Evolutionary conservation across 1,140 invertebrate species (phyloP), one percentile per base, ranked within the genome.

Genomic region (Bemisia tabaci): DNA sequence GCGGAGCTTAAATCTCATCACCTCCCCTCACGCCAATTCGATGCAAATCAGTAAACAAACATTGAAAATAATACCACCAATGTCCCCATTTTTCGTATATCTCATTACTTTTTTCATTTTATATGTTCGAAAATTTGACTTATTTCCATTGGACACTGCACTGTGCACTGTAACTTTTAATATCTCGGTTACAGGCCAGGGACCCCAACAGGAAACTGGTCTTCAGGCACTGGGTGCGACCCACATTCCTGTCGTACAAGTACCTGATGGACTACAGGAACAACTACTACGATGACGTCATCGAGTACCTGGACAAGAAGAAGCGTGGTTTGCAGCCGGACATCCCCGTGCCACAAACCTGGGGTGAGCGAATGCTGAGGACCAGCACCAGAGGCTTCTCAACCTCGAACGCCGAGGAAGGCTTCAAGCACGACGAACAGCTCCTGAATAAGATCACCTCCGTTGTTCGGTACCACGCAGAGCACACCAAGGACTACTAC

Each of bases 281-380:
- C 76, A 89, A 88, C 76, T 91, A 91, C 75, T 91, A 91, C 75
- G 82, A 90, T 73, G 88, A 90, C 72, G 82, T 89, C 27, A 89
- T 91, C 73, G 86, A 88, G 71, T 91, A 86, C 76, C 78, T 91
- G 75, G 85, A 91, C 74, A 84, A 85, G 73, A 82, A 87, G 63
- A 83, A 86, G 73, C 81, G 80, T 69, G 88, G 89, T 2, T 74
- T 87, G 33, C 75, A 76, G 0, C 80, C 84, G 22, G 88, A 90
- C 66, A 81, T 82, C 39, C 89, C 88, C 2, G 80, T 83, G 63
- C 82, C 88, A 5, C 84, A 90, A 75, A 89, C 88, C 60, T 91
- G 88, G 89, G 83, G 85, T 25, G 89, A 91, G 75, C 82, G 89
- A 26, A 83, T 84, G 23, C 78, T 90, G 48, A 80, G 87, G 63